These are phyloP conservation scores for Sturnus vulgaris DNA, from an alignment of 2,113 vertebrate genomes.

Conservation along the genomic window DNA sequence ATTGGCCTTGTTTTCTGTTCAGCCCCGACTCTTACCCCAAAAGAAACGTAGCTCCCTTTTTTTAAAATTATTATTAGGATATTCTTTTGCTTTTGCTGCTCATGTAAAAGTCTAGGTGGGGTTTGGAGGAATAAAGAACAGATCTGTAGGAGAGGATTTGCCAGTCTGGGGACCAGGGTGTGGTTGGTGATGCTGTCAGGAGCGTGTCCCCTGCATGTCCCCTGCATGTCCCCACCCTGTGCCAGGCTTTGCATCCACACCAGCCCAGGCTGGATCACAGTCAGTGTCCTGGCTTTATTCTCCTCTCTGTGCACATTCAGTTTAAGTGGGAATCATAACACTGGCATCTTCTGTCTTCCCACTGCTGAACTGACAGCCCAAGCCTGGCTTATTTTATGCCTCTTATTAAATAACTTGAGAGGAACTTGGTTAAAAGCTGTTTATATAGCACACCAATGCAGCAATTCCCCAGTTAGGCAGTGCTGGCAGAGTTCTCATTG, in stretches of 20 bases:
- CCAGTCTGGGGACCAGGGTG: background rate
- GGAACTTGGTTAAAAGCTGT: background rate
- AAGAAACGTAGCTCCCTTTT: rapidly evolving
- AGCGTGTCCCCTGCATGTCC: background rate
- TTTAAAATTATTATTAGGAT: background rate
- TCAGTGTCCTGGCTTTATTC: background rate
- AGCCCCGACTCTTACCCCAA: background rate
- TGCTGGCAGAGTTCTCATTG: background rate
- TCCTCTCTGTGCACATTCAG: background rate
- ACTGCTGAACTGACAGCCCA: background rate
- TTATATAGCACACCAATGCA: background rate
- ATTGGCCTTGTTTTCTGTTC: background rate
- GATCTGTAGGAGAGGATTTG: background rate
- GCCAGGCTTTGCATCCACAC: background rate
- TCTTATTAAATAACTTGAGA: background rate
- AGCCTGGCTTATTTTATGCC: background rate
- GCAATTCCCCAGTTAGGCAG: background rate
- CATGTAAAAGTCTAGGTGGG: background rate
- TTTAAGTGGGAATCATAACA: background rate
- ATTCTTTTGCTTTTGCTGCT: background rate
- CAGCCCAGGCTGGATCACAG: background rate
- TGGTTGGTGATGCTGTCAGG: background rate
- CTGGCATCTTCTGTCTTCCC: background rate
- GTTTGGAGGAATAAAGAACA: background rate
- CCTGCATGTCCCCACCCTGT: background rate